Base-by-base conservation (phyloP, 53 echinoderm and acorn worm species). In the Astropecten irregularis region DNA sequence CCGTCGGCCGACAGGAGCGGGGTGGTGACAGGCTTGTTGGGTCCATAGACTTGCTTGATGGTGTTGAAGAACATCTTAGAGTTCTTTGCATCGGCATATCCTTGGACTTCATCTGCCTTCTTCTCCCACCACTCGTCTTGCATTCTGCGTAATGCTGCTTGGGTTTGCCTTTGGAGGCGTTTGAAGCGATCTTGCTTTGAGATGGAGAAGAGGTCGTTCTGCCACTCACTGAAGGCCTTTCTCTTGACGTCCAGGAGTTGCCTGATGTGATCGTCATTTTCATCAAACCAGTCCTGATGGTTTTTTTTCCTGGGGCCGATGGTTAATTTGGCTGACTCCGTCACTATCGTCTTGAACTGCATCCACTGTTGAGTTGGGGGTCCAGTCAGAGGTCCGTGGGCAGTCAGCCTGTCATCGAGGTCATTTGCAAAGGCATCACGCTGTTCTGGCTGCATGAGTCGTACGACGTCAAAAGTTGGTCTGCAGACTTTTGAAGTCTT, bases 241-340 rank as follows among this genome's bases (percentile, higher is more conserved):
- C 28, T 25, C 13, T 58, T 58, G 58, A 6, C 58, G 11, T 58
- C 58, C 58, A 62, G 16, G 3, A 66, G n/a, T 2, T 38, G 0
- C 1, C 8, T 1, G 40, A 66, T 66, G 7, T 66, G 20, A 16
- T 37, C 40, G 38, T 71, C 30, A 13, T 71, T 71, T 51, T 71
- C 71, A 28, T 49, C 49, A 48, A 71, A 71, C 71, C 71, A 71
- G 50, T 71, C 71, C 49, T 71, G 49, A 33, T 71, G 26, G 2
- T 18, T 14, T 3, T 35, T 11, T 19, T 18, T 53, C 32, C 7
- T 54, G 35, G 76, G 76, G 26, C 76, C 3, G 11, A 76, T 2
- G 20, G 33, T 33, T 5, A 15, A 8, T 20, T 44, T 25, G 9
- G 69, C 69, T 28, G 69, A 26, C 69, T 69, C 68, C 28, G 68